Evolutionary conservation across 2,888 invertebrate genomes (phyloP).

Genomic region (Gisinianus flammeolus): DNA sequence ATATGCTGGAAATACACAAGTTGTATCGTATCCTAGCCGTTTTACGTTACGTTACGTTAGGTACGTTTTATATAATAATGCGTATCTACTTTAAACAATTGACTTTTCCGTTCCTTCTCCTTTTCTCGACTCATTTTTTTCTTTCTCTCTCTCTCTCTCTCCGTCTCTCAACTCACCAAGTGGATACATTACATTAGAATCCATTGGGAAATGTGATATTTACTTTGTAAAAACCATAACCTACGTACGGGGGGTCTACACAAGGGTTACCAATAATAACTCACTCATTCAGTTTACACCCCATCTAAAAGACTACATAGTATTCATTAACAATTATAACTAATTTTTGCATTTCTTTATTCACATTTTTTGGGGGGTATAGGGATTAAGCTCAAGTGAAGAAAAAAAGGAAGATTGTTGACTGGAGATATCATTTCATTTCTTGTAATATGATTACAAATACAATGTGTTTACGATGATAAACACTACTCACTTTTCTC

Average conservation of each 20-base stretch:
- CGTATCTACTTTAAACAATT: not conserved
- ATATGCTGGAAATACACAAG: no score
- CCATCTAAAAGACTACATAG: not conserved
- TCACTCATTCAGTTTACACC: constrained; percentile 32
- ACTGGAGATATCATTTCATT: no score
- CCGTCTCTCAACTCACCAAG: constrained; percentile 26
- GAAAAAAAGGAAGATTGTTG: no score
- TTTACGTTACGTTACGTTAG: no score
- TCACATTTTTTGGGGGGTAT: no score
- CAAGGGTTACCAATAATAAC: constrained; percentile 35
- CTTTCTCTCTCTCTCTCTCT: constrained; percentile 2
- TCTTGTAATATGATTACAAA: no score
- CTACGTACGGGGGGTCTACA: constrained; percentile 40
- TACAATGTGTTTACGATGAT: no score
- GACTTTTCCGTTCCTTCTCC: not conserved
- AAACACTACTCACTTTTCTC: not conserved
- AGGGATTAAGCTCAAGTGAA: no score
- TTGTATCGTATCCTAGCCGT: no score
- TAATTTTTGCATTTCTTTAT: constrained; percentile 10
- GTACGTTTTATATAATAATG: not conserved
- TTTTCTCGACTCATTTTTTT: no score
- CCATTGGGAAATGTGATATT: constrained; percentile 41
- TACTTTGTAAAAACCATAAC: constrained; percentile 13
- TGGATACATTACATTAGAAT: constrained; percentile 28
- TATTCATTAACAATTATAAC: constrained; percentile 16